Evolutionary conservation across 2,113 vertebrate genomes (phyloP).

Genomic region (human): GRCh38 chr1:31790001-31790500

Average conservation of each 20-base stretch:
- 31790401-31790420: background rate
- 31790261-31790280: background rate
- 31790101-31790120: background rate
- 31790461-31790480: background rate
- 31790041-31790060: background rate
- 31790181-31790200: background rate
- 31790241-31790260: slow-evolving; percentile 22
- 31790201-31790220: background rate
- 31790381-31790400: background rate
- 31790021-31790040: too few relatives aligned
- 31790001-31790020: background rate
- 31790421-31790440: slow-evolving; percentile 50
- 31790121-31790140: background rate
- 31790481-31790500: background rate
- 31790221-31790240: background rate
- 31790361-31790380: background rate
- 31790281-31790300: background rate
- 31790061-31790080: background rate
- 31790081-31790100: background rate
- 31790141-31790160: background rate
- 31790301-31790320: background rate
- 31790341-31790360: background rate
- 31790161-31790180: background rate
- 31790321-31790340: background rate
- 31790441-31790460: slow-evolving; percentile 72